These are phyloP conservation scores for Onthophagus taurus DNA, from an alignment of 1,140 invertebrate species.

Conservation along the genomic window DNA sequence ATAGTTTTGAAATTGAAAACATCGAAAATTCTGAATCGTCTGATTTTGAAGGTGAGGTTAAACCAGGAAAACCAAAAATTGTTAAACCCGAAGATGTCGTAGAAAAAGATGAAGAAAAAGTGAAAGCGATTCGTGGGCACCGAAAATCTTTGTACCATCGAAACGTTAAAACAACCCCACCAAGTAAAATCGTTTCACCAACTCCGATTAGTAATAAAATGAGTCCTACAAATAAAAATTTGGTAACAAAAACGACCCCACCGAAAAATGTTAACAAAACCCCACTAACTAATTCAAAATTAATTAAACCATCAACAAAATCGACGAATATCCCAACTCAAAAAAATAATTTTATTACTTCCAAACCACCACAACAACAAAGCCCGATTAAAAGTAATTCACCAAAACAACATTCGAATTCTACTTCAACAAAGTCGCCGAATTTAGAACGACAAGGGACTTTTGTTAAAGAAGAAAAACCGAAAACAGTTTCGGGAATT, in stretches of 20 bases:
- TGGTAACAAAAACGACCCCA: slow-evolving; percentile 3
- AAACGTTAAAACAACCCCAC: neutral
- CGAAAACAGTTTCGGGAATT: neutral
- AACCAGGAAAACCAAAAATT: slow-evolving; percentile 44
- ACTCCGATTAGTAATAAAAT: slow-evolving; percentile 1
- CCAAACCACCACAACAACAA: neutral
- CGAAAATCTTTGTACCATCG: slow-evolving; percentile 53
- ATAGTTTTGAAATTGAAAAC: slow-evolving; percentile 33
- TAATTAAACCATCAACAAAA: slow-evolving; percentile 12
- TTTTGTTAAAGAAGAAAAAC: slow-evolving; percentile 70
- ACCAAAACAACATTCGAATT: too few species aligned
- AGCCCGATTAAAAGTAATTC: neutral
- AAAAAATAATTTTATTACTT: neutral
- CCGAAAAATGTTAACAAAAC: slow-evolving; percentile 15
- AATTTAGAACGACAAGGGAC: slow-evolving; percentile 69
- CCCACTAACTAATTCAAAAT: neutral
- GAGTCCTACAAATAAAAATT: slow-evolving; percentile 3
- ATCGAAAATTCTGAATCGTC: slow-evolving; percentile 13
- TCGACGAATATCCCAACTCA: slow-evolving; percentile 1
- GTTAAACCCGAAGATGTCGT: slow-evolving; percentile 43
- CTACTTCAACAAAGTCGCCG: too few species aligned
- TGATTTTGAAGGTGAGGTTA: neutral
- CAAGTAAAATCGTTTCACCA: neutral
- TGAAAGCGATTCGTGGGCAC: slow-evolving; percentile 64
- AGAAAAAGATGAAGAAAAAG: slow-evolving; percentile 36